Conservation (phyloP, 1,140 invertebrate genomes). For the Tyrophagus putrescentiae region DNA sequence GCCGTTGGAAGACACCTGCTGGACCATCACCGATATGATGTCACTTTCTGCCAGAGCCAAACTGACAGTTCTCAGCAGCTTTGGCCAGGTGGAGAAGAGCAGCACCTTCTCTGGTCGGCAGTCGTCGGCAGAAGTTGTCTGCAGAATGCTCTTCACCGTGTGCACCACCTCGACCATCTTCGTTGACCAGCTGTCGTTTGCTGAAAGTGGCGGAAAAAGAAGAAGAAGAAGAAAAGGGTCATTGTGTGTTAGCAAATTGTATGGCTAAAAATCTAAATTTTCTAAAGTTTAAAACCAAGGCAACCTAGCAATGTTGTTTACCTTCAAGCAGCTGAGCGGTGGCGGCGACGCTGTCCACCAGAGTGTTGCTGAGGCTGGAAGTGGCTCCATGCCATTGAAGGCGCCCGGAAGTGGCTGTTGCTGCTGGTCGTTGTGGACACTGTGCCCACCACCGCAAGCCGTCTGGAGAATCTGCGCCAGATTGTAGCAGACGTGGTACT, state of each 20-base stretch:
- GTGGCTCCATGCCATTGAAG: slow-evolving; percentile 7
- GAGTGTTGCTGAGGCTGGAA: background rate
- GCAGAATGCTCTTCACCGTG: slow-evolving; percentile 42
- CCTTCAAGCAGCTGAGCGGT: too few species aligned
- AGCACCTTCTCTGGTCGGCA: slow-evolving; percentile 56
- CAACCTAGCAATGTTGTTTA: too few species aligned
- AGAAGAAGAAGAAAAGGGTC: too few species aligned
- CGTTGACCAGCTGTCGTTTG: slow-evolving; percentile 48
- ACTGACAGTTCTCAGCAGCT: slow-evolving; percentile 47
- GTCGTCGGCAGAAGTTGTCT: slow-evolving; percentile 40
- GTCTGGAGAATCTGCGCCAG: slow-evolving; percentile 36
- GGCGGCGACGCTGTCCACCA: too few species aligned
- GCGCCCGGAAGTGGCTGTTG: too few species aligned
- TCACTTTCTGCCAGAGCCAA: too few species aligned
- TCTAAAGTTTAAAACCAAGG: too few species aligned
- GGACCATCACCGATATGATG: too few species aligned
- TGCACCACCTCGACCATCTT: slow-evolving; percentile 54
- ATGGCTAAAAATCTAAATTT: too few species aligned
- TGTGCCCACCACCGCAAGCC: background rate
- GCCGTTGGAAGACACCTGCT: too few species aligned
- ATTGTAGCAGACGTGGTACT: slow-evolving; percentile 54
- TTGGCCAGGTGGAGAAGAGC: slow-evolving; percentile 55
- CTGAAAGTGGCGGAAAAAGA: too few species aligned
- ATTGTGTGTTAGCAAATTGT: too few species aligned
- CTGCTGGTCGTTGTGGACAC: background rate